phyloP scores from a whole-genome alignment of 1,140 invertebrate genomes.

The Bombus confusus region DNA sequence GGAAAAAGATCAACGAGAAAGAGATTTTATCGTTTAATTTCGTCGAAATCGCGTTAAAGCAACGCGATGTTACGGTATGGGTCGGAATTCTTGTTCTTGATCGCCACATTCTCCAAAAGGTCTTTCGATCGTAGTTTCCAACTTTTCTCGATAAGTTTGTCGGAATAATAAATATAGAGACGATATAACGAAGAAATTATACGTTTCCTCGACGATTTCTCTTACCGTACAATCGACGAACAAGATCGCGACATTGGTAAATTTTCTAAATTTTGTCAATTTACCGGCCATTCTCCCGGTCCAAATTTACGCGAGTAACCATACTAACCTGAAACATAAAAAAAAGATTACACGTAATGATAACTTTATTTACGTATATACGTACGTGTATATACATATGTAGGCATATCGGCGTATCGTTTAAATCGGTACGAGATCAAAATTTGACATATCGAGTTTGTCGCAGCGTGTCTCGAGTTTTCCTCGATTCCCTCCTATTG shows the following conservation, averaged over 20 bases:
- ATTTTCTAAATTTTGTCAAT: neutral
- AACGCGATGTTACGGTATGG: neutral
- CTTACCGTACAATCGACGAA: neutral
- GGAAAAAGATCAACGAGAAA: neutral
- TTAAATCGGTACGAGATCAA: no score
- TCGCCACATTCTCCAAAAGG: neutral
- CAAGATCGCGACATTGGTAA: neutral
- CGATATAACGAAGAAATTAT: neutral
- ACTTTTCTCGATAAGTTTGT: no score
- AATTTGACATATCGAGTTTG: no score
- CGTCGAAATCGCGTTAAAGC: neutral
- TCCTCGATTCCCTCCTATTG: no score
- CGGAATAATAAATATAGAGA: neutral
- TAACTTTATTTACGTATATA: neutral
- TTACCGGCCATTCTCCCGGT: neutral
- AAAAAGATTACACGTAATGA: neutral
- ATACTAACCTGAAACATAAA: constrained; percentile 37
- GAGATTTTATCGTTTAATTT: neutral
- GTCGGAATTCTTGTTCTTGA: neutral
- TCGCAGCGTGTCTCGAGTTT: no score
- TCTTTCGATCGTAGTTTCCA: no score
- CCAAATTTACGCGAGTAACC: neutral
- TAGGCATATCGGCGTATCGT: no score
- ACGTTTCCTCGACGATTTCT: neutral
- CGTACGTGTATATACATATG: no score